phyloP scores from a whole-genome alignment of 2,113 vertebrate species.

The Laterallus jamaicensis region DNA sequence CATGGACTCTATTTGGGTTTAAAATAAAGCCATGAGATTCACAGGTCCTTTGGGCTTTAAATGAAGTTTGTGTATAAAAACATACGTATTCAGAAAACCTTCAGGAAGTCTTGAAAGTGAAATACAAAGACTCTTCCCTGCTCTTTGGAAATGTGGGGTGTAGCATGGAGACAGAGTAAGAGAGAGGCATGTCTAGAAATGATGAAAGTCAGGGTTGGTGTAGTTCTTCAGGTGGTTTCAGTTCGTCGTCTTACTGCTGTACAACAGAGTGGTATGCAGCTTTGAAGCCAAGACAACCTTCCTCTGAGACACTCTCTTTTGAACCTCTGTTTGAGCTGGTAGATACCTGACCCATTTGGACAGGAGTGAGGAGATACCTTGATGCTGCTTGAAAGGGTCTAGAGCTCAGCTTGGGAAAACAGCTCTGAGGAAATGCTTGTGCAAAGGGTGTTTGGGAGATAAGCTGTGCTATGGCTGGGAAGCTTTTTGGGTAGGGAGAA shows the following conservation, averaged over 20 bases:
- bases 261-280: neutral
- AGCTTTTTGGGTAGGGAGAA: neutral
- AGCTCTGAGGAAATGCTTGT: neutral
- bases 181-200: neutral
- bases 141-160: neutral
- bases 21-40: neutral
- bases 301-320: neutral
- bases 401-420: neutral
- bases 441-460: neutral
- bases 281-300: neutral
- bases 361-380: neutral
- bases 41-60: neutral
- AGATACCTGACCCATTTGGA: neutral
- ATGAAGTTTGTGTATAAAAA: neutral
- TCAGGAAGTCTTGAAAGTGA: neutral
- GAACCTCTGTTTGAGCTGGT: neutral
- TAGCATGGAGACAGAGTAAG: neutral
- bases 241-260: neutral
- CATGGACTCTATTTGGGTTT: neutral
- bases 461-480: neutral
- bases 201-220: neutral
- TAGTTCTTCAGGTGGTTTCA: neutral
- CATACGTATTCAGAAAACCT: accelerated
- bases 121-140: neutral
- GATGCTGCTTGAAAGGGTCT: neutral